Conservation (phyloP, 2,797 vertebrate species). For the Pelobates cultripes region DNA sequence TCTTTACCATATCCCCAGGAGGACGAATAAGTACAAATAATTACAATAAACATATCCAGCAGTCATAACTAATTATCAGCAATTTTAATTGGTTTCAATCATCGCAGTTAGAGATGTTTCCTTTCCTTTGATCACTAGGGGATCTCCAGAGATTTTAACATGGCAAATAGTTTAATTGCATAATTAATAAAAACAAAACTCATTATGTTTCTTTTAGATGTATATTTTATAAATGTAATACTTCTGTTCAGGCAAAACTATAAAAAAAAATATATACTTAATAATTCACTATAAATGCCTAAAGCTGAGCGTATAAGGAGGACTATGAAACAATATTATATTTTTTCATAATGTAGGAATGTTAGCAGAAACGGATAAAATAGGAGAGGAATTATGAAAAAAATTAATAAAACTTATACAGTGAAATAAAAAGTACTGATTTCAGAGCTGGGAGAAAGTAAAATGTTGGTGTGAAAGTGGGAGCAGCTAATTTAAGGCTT, state of each 20-base stretch:
- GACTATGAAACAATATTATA: no score
- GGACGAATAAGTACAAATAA: constrained; percentile 13
- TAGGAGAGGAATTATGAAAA: no score
- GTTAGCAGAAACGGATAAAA: no score
- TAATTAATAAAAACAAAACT: constrained; percentile 38
- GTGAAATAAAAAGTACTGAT: no score
- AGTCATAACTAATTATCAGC: constrained; percentile 33
- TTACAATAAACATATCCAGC: constrained; percentile 9
- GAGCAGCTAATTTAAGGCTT: no score
- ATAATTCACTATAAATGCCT: neutral
- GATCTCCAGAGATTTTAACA: constrained; percentile 7
- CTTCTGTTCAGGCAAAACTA: neutral
- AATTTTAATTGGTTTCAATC: constrained; percentile 39
- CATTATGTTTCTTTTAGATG: constrained; percentile 4
- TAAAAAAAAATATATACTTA: neutral
- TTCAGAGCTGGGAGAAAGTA: no score
- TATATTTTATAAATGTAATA: constrained; percentile 3
- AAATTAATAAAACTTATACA: no score
- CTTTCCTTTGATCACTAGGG: constrained; percentile 21
- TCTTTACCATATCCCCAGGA: constrained; percentile 8
- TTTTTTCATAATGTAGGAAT: no score
- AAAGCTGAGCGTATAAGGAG: no score
- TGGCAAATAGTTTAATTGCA: constrained; percentile 28
- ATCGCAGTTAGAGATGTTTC: neutral
- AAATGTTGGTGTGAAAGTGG: no score